Base-by-base conservation (phyloP, 1,140 invertebrate genomes). In the Tetraneura akinire region DNA sequence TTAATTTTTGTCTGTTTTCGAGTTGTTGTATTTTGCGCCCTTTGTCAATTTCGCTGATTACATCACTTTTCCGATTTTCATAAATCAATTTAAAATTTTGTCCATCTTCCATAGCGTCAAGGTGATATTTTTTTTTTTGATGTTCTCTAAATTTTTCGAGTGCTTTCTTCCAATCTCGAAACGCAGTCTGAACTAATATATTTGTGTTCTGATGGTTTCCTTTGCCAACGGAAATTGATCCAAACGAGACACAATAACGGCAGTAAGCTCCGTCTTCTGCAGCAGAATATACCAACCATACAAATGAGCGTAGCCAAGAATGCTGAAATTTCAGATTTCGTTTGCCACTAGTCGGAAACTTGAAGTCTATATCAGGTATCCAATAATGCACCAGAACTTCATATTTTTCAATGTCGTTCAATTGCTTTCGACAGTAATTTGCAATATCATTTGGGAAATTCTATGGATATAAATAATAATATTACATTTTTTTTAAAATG, bases 1-100 rank as follows among this genome's bases (percentile, higher is more conserved):
- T 42, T 66, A 66, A 66, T n/a, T 66, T 66, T 14, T 66, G 9
- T 45, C 18, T 45, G 37, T 66, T 66, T 66, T 45, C 37, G 2
- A 66, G 64, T 45, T 21, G 37, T 66, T 66, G 64, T 23, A 45
- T 64, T 64, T 64, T 64, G 11, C 62, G 62, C 16, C 60, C 62
- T 45, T 66, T 66, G 37, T 45, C 60, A 64, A 70, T 70, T 70
- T 70, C 21, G 45, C 37, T 70, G 66, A 70, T 70, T 42, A 70
- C 37, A 0, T 70, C 66, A 70, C 9, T 23, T 8, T 49, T 70
- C 21, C n/a, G 66, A 0, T 47, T 70, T 47, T 47, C 21, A 3
- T 49, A 51, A 71, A 71, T 71, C 45, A 71, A 70, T 3, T 70
- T 70, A 29, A 71, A 71, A 71, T 71, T 26, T 51, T 71, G 47